Percentiles rank a stretch among this genome's conserved stretches.
These are phyloP conservation scores for Proctacanthus coquilletti DNA, from an alignment of 1,140 invertebrate species.

Conservation along the genomic window DNA sequence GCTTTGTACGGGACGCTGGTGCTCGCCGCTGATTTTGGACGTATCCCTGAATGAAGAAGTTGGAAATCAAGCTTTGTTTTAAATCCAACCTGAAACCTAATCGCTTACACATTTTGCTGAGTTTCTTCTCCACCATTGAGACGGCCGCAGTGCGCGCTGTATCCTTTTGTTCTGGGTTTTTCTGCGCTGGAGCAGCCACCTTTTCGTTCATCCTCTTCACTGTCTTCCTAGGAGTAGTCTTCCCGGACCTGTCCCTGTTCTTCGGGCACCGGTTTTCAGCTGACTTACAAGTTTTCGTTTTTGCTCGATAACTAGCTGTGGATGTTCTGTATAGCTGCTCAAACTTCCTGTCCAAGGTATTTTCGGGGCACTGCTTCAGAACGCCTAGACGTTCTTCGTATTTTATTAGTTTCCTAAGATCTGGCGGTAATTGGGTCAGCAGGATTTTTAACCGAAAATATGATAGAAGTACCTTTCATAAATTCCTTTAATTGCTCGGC, in stretches of 20 bases:
- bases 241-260: no score
- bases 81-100: background rate
- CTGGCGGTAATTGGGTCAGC: no score
- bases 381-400: constrained; percentile 21
- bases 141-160: background rate
- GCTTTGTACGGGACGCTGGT: constrained; percentile 23
- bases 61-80: constrained; percentile 2
- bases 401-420: constrained; percentile 25
- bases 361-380: constrained; percentile 7
- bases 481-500: constrained; percentile 35
- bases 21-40: constrained; percentile 1
- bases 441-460: background rate
- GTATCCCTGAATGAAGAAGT: constrained; percentile 5
- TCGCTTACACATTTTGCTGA: background rate
- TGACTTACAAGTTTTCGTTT: constrained; percentile 6
- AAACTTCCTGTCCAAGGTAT: constrained; percentile 15
- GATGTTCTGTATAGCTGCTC: constrained; percentile 15
- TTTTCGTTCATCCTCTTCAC: constrained; percentile 9
- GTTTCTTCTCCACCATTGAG: background rate
- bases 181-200: background rate
- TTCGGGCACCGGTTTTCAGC: background rate
- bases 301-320: constrained; percentile 24
- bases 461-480: constrained; percentile 29
- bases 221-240: constrained; percentile 5
- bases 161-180: background rate